A percentile compares a stretch with the other conserved stretches of the same genome.
These are phyloP conservation scores for Bolinopsis microptera DNA, from an alignment of 37 sponge, comb jelly and placozoan species.

Conservation along the genomic window DNA sequence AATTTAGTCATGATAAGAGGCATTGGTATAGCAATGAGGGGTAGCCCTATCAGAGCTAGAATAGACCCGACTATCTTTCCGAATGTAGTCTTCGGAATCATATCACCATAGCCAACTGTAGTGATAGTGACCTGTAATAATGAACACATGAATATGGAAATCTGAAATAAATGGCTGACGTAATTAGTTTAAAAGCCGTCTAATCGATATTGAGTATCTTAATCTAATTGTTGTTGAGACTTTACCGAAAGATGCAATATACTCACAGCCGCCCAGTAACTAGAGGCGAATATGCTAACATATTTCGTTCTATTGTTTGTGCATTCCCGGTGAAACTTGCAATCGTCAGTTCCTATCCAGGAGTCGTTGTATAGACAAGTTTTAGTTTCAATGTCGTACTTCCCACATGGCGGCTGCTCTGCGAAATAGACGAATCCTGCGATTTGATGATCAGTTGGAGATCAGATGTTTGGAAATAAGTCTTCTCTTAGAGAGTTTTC, in stretches of 20 bases:
- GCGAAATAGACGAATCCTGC: slow-evolving; percentile 5
- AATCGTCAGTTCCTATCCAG: neutral
- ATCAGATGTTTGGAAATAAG: too few species aligned
- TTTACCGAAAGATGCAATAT: too few species aligned
- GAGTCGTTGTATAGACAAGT: neutral
- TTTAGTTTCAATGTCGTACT: neutral
- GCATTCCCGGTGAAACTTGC: neutral
- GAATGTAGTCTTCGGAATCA: neutral
- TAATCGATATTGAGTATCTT: too few species aligned
- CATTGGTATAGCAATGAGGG: slow-evolving; percentile 39
- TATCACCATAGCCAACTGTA: slow-evolving; percentile 39
- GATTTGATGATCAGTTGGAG: too few species aligned
- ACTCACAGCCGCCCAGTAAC: slow-evolving; percentile 51
- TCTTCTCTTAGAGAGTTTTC: too few species aligned
- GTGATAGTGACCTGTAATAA: slow-evolving; percentile 32
- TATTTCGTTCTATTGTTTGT: neutral
- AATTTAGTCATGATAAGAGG: slow-evolving; percentile 49
- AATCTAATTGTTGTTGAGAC: too few species aligned
- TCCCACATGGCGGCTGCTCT: neutral
- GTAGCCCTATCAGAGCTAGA: slow-evolving; percentile 32
- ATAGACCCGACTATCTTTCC: slow-evolving; percentile 45
- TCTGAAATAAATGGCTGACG: too few species aligned
- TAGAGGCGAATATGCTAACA: neutral
- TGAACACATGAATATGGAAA: too few species aligned
- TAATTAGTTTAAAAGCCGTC: too few species aligned